Evolutionary conservation across 2,113 vertebrate species (phyloP).

Genomic region (Theropithecus gelada): DNA sequence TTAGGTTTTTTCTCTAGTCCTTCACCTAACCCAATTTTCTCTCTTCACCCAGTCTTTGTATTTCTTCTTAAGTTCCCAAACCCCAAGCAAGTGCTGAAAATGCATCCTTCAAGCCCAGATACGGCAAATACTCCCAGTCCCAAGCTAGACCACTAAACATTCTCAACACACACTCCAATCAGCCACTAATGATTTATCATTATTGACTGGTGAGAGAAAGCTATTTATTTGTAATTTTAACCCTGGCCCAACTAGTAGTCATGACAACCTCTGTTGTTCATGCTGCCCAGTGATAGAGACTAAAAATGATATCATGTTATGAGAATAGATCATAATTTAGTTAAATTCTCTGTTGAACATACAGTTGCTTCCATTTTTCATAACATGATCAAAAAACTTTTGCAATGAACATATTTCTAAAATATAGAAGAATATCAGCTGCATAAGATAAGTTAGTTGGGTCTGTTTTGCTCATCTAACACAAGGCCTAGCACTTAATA

Average conservation of each 20-base stretch:
- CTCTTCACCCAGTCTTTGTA: neutral
- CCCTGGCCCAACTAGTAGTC: neutral
- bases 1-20: neutral
- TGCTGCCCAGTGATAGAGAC: neutral
- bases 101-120: neutral
- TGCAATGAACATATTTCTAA: neutral
- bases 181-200: neutral
- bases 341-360: neutral
- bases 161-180: neutral
- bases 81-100: neutral
- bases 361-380: neutral
- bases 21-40: neutral
- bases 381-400: neutral
- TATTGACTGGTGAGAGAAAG: neutral
- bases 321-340: constrained; percentile 11
- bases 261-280: neutral
- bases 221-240: constrained; percentile 17
- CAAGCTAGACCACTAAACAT: neutral
- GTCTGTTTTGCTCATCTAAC: neutral
- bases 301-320: neutral
- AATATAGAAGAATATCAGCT: neutral
- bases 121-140: neutral
- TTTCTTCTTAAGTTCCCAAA: neutral
- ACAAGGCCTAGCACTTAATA: neutral
- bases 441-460: neutral